Evolutionary conservation across 2,797 vertebrate genomes (phyloP).

Genomic region (Myotis planiceps): DNA sequence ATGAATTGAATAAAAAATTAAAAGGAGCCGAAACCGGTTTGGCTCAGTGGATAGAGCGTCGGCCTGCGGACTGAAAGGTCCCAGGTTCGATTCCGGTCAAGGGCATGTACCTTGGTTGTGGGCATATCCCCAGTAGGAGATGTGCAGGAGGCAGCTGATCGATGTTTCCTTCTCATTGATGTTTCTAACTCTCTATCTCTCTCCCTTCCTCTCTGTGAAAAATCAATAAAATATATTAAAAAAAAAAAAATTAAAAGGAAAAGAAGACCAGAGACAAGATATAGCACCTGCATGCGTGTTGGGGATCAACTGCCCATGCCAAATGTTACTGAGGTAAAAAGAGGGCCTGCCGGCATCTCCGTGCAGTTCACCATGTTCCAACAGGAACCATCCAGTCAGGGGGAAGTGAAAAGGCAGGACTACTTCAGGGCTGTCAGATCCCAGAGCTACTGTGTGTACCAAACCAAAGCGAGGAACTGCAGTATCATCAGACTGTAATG

Average conservation of each 20-base stretch:
- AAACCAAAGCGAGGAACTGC: not conserved
- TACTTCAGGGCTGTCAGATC: not conserved
- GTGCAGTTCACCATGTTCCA: not conserved
- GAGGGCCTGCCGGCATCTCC: not conserved
- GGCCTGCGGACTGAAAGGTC: too few species aligned
- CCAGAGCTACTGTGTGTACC: not conserved
- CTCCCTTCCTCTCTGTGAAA: too few species aligned
- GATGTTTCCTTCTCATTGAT: too few species aligned
- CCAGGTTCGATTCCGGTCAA: too few species aligned
- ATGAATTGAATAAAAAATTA: too few species aligned
- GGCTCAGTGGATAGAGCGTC: too few species aligned
- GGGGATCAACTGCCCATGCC: constrained; percentile 25
- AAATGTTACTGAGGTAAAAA: not conserved
- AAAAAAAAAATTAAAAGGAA: not conserved
- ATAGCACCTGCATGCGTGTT: not conserved
- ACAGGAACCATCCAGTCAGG: not conserved
- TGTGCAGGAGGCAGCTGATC: too few species aligned
- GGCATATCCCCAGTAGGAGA: too few species aligned
- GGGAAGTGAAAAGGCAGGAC: not conserved
- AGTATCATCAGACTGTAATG: not conserved
- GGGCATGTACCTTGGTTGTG: too few species aligned
- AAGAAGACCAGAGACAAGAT: not conserved
- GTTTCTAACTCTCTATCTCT: too few species aligned
- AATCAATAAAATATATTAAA: too few species aligned
- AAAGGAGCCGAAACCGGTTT: too few species aligned